Base-by-base conservation (phyloP, 2,888 invertebrate genomes). In the Adineta ricciae region DNA sequence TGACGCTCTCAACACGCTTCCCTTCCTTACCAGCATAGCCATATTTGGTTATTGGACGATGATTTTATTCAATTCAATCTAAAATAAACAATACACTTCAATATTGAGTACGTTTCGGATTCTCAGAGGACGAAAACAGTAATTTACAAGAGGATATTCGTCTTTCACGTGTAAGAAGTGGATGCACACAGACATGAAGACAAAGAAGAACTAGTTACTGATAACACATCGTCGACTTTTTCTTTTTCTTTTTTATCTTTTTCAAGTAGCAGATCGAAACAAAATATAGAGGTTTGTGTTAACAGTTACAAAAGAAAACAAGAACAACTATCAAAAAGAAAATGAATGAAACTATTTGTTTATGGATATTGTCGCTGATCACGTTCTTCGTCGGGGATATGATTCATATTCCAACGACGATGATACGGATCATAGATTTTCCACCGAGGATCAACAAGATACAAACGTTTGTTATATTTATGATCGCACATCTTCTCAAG, bases 351-450 rank as follows among this genome's bases (percentile, higher is more conserved):
- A 64, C 27, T 5, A 64, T 36, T 50, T 50, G 50, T 16, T 50
- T 64, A 64, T 32, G 64, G 64, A 78, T 78, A 78, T 41, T 38
- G 41, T 41, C 41, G 21, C 16, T 24, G 41, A n/a, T 78, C 24
- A 41, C n/a, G 24, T n/a, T 78, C 78, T 7, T 78, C 24, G n/a
- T 78, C 41, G 1, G 38, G 41, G 2, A 78, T 78, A 41, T 78
- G 78, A 41, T 41, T 78, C 78, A 78, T 78, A 41, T 41, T 41
- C 78, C 78, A 78, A n/a, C 78, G 38, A 41, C 78, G 78, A 14
- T 78, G 78, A 78, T 78, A 78, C 3, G 38, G 24, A 41, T 78
- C 78, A 78, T 78, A 78, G 24, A 78, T 78, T 78, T 78, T 78
- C 21, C n/a, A 78, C 41, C 24, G 8, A 24, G 38, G 41, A 41